Evolutionary conservation across 2,797 vertebrate genomes (phyloP).

Genomic region (Fringilla coelebs): DNA sequence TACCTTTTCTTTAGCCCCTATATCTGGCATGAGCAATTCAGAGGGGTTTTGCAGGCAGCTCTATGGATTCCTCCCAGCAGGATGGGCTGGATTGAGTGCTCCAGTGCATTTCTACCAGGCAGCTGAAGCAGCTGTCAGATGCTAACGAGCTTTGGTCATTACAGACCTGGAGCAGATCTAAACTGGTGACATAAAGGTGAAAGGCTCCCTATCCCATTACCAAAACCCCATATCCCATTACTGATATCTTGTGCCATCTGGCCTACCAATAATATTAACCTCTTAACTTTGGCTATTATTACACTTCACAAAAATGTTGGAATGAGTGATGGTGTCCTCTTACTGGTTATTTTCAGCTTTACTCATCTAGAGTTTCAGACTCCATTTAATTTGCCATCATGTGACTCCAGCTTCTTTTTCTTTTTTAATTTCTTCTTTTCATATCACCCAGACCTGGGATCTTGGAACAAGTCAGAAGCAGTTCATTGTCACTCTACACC

Average conservation of each 20-base stretch:
- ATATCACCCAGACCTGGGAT: background rate
- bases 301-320: constrained; percentile 56
- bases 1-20: background rate
- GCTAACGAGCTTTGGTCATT: constrained; percentile 58
- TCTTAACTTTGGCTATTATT: constrained; percentile 64
- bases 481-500: background rate
- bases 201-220: constrained; percentile 59
- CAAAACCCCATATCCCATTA: constrained; percentile 55
- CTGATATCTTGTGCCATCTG: constrained; percentile 57
- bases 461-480: background rate
- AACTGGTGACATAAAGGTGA: constrained; percentile 66
- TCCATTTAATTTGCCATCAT: constrained; percentile 3
- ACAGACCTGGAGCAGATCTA: constrained; percentile 54
- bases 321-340: constrained; percentile 54
- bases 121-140: constrained; percentile 59
- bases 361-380: constrained; percentile 46
- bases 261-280: constrained; percentile 56
- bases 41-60: background rate
- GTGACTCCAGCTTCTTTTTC: background rate
- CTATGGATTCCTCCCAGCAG: background rate
- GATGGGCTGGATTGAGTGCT: background rate
- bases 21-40: background rate
- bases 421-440: background rate
- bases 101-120: constrained; percentile 2
- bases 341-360: constrained; percentile 66